Evolutionary conservation across 2,113 vertebrate genomes (phyloP).

Genomic region (Herpetotheres cachinnans): DNA sequence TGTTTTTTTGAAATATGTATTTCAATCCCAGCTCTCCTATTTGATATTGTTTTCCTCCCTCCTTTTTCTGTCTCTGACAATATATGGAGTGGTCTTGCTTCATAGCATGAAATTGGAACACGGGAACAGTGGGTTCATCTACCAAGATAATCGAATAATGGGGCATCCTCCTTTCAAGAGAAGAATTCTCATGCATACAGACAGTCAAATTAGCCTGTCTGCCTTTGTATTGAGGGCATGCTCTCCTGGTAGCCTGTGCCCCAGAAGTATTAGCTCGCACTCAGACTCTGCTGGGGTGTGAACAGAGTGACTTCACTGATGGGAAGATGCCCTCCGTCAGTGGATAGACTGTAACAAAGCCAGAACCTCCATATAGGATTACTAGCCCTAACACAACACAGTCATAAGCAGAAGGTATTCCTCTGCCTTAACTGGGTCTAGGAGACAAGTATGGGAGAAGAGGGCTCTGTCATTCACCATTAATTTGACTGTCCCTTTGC

Average conservation of each 20-base stretch:
- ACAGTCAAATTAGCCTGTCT: neutral
- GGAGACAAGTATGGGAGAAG: neutral
- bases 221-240: fast-evolving
- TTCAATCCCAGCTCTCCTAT: neutral
- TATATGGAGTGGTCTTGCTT: neutral
- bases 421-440: neutral
- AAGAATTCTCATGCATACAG: neutral
- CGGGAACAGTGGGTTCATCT: neutral
- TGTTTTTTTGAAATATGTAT: neutral
- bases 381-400: neutral
- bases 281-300: neutral
- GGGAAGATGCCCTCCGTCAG: neutral
- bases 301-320: neutral
- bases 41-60: neutral
- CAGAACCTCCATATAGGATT: neutral
- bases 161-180: neutral
- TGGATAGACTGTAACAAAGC: neutral
- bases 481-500: neutral
- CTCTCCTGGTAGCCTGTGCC: neutral
- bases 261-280: neutral
- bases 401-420: neutral
- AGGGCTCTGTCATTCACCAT: neutral
- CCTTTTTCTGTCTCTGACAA: neutral
- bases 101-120: neutral
- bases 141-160: fast-evolving